A percentile compares a stretch with the other conserved stretches of the same genome.
Evolutionary conservation across 2,113 vertebrate genomes (phyloP).

Genomic region (Thryonomys swinderianus): DNA sequence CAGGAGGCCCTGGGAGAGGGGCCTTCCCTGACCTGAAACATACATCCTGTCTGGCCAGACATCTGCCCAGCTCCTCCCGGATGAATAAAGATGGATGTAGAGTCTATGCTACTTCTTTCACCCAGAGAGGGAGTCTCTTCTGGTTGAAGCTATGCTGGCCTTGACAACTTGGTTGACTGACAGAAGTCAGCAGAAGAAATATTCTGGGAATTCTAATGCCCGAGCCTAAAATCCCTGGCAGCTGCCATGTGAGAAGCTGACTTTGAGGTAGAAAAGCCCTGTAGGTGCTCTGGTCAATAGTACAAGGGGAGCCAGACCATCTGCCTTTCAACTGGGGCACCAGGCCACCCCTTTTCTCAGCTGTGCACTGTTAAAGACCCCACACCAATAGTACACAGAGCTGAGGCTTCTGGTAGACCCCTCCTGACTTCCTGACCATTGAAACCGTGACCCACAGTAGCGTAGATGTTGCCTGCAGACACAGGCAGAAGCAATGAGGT

Average conservation of each 20-base stretch:
- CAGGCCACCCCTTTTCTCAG: neutral
- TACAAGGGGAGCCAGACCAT: neutral
- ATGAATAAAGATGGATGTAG: neutral
- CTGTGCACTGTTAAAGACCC: too few relatives aligned
- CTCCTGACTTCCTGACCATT: neutral
- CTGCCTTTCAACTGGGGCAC: neutral
- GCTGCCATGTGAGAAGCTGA: neutral
- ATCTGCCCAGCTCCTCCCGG: neutral
- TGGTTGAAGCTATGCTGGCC: neutral
- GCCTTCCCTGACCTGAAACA: neutral
- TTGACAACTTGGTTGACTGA: neutral
- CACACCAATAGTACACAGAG: rapidly evolving
- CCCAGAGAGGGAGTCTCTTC: neutral
- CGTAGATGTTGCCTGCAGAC: neutral
- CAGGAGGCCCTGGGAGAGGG: neutral
- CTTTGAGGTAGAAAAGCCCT: rapidly evolving
- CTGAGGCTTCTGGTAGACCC: neutral
- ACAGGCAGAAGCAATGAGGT: neutral
- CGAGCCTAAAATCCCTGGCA: neutral
- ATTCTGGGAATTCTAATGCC: neutral
- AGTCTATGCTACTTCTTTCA: neutral
- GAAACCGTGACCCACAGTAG: neutral
- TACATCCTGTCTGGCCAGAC: slow-evolving; percentile 49
- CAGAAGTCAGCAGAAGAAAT: neutral
- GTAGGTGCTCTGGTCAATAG: rapidly evolving